A percentile compares a stretch with the other conserved stretches of the same genome.
phyloP scores from a whole-genome alignment of 2,113 vertebrate species.

The Dicerorhinus sumatrensis region DNA sequence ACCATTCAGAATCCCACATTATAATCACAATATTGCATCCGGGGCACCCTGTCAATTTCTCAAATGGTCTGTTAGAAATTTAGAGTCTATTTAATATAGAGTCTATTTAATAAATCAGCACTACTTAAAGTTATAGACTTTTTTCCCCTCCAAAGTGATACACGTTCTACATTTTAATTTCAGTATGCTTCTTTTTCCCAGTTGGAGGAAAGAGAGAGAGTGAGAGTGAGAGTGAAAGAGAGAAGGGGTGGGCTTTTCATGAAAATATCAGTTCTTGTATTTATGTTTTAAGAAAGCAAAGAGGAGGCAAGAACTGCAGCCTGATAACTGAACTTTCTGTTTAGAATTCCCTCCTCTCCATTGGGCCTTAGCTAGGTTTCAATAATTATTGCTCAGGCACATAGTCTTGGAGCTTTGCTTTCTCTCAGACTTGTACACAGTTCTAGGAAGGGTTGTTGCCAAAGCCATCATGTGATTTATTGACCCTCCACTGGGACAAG shows the following conservation, averaged over 20 bases:
- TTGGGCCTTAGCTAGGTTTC: conserved; percentile 80
- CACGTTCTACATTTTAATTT: conserved; percentile 47
- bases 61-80: conserved; percentile 53
- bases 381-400: conserved; percentile 85
- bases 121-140: background rate
- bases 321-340: conserved; percentile 84
- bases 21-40: conserved; percentile 34
- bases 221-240: background rate
- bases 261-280: conserved; percentile 64
- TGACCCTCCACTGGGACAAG: conserved; percentile 91
- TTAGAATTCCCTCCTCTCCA: conserved; percentile 71
- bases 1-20: conserved; percentile 25
- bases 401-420: conserved; percentile 84
- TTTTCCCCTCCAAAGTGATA: conserved; percentile 63
- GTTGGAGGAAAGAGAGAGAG: background rate
- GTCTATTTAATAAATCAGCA: conserved; percentile 46
- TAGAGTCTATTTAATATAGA: conserved; percentile 42
- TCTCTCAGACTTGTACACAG: conserved; percentile 88
- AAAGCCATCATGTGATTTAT: conserved; percentile 93
- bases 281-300: conserved; percentile 69
- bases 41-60: conserved; percentile 30
- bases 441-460: conserved; percentile 88
- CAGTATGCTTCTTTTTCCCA: conserved; percentile 7
- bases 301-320: conserved; percentile 54
- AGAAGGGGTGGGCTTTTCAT: conserved; percentile 43